Base-by-base conservation (phyloP, 2,113 vertebrate genomes). In the Etheostoma spectabile region DNA sequence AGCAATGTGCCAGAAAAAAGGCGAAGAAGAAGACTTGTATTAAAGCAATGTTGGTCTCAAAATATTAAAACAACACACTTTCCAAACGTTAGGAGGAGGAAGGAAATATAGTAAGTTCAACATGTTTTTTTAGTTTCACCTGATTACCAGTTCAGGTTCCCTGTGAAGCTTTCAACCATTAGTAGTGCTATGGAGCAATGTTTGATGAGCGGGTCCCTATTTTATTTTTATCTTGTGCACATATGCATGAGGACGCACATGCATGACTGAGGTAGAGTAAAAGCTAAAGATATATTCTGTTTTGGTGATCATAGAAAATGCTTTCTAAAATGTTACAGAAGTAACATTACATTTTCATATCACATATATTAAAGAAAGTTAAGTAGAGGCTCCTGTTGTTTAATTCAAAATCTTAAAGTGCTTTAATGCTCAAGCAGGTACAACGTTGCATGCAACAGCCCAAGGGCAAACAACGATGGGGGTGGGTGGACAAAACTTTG, bases 391-490 rank as follows among this genome's bases (percentile, higher is more conserved):
- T 70, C 52, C 76, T 86, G 75, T 65, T 55, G 38, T 73, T 42
- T 55, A 38, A 74, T 61, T 77, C 64, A 80, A 71, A 83, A 56
- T 71, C 11, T 27, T 79, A 22, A 62, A 69, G 57, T 74, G 46
- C 76, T 89, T 74, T 86, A 81, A 91, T 92, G 65, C 83, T 77
- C 78, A 76, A 86, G 88, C 86, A 92, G 84, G 91, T 85, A 88
- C 68, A 18, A 78, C 79, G 74, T 91, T 53, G 63, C 80, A 78
- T 91, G 77, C 80, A 80, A 77, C 77, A 77, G 90, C 91, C 91
- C 71, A 68, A 88, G 90, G 94, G 86, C 89, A 78, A 87, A 82
- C 77, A 80, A 56, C 21, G 51, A 83, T 73, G 86, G 84, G 81
- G 90, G 70, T 85, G 78, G 90, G 77, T 85, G 82, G 80, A 89